Conservation (phyloP, 2,113 vertebrate genomes). For the Salvelinus sp. region DNA sequence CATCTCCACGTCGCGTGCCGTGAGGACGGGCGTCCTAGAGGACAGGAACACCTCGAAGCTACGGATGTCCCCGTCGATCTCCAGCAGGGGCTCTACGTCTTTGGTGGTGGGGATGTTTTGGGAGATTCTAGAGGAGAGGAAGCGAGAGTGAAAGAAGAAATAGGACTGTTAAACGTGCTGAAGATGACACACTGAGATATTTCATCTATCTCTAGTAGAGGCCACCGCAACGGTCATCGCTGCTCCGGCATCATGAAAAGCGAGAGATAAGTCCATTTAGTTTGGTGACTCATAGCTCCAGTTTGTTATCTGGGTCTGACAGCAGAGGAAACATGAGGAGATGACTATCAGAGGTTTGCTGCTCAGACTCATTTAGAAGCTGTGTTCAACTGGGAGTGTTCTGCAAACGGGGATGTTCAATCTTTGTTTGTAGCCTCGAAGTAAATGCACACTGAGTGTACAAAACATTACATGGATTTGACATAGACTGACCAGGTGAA, state of each 20-base stretch:
- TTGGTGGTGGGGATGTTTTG: constrained; percentile 97
- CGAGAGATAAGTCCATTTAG: constrained; percentile 68
- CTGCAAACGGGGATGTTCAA: neutral
- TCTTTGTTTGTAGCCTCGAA: too few relatives aligned
- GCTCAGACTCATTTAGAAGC: constrained; percentile 61
- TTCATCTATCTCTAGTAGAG: neutral
- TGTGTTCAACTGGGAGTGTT: constrained; percentile 59
- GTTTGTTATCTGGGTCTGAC: constrained; percentile 70
- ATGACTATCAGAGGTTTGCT: constrained; percentile 65
- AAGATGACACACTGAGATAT: constrained; percentile 62
- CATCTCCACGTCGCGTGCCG: constrained; percentile 89
- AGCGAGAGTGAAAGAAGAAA: constrained; percentile 52
- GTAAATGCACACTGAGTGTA: too few relatives aligned
- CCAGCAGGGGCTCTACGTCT: constrained; percentile 94
- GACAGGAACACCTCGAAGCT: constrained; percentile 98
- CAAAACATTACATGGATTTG: too few relatives aligned
- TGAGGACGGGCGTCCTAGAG: constrained; percentile 91
- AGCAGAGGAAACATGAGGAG: constrained; percentile 76
- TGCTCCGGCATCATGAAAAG: constrained; percentile 56
- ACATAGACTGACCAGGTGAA: neutral
- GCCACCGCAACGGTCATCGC: constrained; percentile 60
- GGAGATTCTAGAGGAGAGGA: constrained; percentile 77
- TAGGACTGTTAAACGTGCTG: constrained; percentile 61
- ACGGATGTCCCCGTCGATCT: constrained; percentile 94
- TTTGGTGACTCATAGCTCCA: constrained; percentile 67